phyloP scores from a whole-genome alignment of 2,113 vertebrate genomes.

The Mesitornis unicolor region DNA sequence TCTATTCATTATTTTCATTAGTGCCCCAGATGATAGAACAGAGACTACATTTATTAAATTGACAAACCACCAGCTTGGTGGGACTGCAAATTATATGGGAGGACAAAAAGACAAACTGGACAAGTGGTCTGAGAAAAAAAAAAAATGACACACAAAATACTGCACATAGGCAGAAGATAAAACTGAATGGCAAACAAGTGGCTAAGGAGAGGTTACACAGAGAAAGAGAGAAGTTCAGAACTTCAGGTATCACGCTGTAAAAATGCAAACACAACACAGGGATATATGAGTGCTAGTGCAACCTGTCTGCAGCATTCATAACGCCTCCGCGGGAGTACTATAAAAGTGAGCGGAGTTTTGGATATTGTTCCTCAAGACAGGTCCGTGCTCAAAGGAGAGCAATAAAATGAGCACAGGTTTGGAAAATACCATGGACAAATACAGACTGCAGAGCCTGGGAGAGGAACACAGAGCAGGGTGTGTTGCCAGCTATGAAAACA shows the following conservation, averaged over 20 bases:
- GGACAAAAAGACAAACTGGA: slow-evolving; percentile 5
- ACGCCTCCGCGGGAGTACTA: background rate
- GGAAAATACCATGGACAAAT: background rate
- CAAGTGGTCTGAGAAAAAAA: background rate
- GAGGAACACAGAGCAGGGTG: background rate
- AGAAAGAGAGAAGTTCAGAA: background rate
- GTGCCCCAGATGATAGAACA: background rate
- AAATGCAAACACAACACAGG: too few species aligned
- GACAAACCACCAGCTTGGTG: background rate
- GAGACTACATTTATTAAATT: slow-evolving; percentile 1
- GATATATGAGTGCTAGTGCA: background rate
- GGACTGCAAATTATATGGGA: background rate
- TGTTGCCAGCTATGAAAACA: slow-evolving; percentile 34
- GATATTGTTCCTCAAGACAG: background rate
- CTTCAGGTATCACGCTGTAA: background rate
- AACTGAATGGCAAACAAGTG: background rate
- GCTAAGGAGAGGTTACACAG: background rate
- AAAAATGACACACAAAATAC: background rate
- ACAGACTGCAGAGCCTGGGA: background rate
- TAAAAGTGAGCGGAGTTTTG: background rate
- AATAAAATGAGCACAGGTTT: background rate
- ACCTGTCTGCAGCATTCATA: background rate
- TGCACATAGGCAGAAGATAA: background rate
- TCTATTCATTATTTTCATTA: background rate
- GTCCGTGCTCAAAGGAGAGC: background rate